Base-by-base conservation (phyloP, 2,888 invertebrate species). In the Diploptera punctata region DNA sequence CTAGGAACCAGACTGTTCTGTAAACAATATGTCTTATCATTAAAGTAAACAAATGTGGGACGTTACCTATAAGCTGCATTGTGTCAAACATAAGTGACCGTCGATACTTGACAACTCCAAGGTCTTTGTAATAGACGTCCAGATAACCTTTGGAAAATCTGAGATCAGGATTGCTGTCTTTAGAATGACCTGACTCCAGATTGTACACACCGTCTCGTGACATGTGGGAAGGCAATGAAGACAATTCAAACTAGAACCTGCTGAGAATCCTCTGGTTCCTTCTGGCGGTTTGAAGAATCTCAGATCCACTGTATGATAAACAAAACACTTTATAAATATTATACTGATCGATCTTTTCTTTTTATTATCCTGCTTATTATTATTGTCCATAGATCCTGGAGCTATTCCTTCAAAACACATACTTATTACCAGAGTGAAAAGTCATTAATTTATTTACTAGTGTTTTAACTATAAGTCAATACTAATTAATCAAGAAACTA, bases 171-270 rank as follows among this genome's bases (percentile, higher is more conserved):
- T 72, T 68, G 16, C 71, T 70, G 47, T 47, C 67, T 21, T 38
- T 16, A 9, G 21, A 16, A 16, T 47, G 24, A 16, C 73, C 69
- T n/a, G 76, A 67, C 69, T 76, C 77, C 21, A 77, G 70, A 57
- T 77, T 75, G 69, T 77, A 76, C 44, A n/a, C n/a, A 75, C 75
- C 0, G 77, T 77, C 68, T 77, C 76, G 70, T 77, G 76, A 69
- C 77, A 77, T 3, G 77, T 77, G 7, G 77, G 76, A 29, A 73
- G 75, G 70, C 77, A 77, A 47, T 75, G 74, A 19, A 76, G 69
- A 2, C 77, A 77, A n/a, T 75, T 70, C 13, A 68, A 72, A 21
- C 75, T 44, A 26, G 72, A 67, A 3, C 70, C 68, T 16, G 21
- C 44, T 9, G 76, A 73, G 70, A 77, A 75, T 21, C 77, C 77